A percentile compares a stretch with the other conserved stretches of the same genome.
These are phyloP conservation scores for Pangasianodon hypophthalmus DNA, from an alignment of 2,113 vertebrate genomes.

Conservation along the genomic window DNA sequence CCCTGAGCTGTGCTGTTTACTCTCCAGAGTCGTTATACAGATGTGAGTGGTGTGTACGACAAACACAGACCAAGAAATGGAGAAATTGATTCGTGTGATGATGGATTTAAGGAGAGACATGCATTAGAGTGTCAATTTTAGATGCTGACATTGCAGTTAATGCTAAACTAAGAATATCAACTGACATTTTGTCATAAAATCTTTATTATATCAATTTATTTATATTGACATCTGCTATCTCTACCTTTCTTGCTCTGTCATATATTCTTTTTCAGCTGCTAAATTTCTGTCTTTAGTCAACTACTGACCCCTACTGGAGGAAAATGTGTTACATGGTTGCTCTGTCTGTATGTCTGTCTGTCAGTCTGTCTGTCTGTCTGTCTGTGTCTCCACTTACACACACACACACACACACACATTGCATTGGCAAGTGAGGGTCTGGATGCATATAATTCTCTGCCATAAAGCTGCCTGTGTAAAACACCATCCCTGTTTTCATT, in stretches of 20 bases:
- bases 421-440: neutral
- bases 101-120: neutral
- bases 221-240: neutral
- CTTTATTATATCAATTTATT: too few species aligned
- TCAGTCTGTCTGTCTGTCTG: too few species aligned
- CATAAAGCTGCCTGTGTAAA: slow-evolving; percentile 11
- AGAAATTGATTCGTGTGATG: neutral
- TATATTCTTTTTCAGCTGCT: neutral
- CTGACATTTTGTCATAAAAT: neutral
- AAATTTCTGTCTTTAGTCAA: neutral
- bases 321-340: neutral
- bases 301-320: slow-evolving; percentile 48
- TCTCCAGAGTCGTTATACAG: neutral
- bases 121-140: neutral
- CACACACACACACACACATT: neutral
- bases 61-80: neutral
- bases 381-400: neutral
- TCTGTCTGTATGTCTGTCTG: neutral
- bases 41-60: neutral
- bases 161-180: neutral
- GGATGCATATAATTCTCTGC: slow-evolving; percentile 15
- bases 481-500: neutral
- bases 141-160: neutral
- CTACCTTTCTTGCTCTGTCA: too few species aligned
- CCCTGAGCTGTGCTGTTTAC: slow-evolving; percentile 21